These are phyloP conservation scores for Proterorhinus semilunaris DNA, from an alignment of 2,113 vertebrate species.

Conservation along the genomic window DNA sequence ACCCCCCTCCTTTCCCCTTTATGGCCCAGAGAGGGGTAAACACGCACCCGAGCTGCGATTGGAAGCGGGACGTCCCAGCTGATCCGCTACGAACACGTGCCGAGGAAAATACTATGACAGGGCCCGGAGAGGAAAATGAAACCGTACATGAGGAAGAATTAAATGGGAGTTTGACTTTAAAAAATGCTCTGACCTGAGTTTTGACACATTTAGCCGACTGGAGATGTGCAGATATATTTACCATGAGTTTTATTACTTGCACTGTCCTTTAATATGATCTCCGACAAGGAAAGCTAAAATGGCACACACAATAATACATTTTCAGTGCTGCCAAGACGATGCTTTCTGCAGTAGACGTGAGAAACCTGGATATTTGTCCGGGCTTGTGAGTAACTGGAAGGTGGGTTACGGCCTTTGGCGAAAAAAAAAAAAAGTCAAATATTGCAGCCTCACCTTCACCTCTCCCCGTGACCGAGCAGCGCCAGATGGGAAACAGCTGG, in stretches of 20 bases:
- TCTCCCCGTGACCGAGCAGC: not conserved
- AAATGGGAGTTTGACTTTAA: not conserved
- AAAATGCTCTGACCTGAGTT: no score
- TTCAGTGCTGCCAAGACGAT: not conserved
- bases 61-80: slow-evolving; percentile 49
- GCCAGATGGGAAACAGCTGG: slow-evolving; percentile 6
- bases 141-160: not conserved
- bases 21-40: slow-evolving; percentile 54
- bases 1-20: slow-evolving; percentile 35
- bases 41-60: slow-evolving; percentile 42
- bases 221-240: not conserved
- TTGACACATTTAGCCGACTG: not conserved
- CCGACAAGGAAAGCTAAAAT: not conserved
- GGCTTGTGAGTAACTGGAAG: no score
- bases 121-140: not conserved
- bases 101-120: slow-evolving; percentile 26
- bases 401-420: not conserved
- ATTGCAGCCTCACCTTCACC: not conserved
- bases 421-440: not conserved
- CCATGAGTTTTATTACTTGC: not conserved
- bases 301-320: not conserved
- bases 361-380: no score
- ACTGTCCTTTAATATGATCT: no score
- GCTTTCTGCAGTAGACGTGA: no score
- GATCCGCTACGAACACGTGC: slow-evolving; percentile 71